Evolutionary conservation across 2,797 vertebrate genomes (phyloP).

Genomic region (Limosa lapponica): DNA sequence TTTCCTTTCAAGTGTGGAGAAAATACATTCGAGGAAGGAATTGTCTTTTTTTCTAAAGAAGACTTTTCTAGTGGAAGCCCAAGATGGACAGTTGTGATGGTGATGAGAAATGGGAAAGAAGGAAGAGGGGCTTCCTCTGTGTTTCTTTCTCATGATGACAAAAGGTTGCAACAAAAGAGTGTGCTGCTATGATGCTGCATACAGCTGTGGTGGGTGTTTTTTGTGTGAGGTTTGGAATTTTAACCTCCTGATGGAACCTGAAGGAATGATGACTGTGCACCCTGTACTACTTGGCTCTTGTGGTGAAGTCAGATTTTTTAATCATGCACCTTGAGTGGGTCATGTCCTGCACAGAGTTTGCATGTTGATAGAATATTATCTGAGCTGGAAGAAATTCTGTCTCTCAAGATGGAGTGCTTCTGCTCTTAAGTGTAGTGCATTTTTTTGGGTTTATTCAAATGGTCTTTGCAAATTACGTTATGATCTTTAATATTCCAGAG

Average conservation of each 20-base stretch:
- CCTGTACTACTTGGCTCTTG: constrained; percentile 30
- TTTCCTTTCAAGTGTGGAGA: neutral
- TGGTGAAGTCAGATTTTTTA: constrained; percentile 48
- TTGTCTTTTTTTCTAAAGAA: neutral
- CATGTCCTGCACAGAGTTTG: constrained; percentile 9
- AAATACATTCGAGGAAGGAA: neutral
- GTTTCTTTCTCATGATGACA: neutral
- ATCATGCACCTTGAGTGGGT: neutral
- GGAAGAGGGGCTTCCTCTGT: neutral
- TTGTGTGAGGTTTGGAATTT: constrained; percentile 4
- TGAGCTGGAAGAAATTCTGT: neutral
- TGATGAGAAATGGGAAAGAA: neutral
- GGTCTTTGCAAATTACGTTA: neutral
- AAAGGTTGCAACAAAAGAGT: neutral
- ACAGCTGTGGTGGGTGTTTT: constrained; percentile 41
- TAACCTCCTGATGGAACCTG: constrained; percentile 52
- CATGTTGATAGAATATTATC: neutral
- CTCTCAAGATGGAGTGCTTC: neutral
- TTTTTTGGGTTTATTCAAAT: neutral
- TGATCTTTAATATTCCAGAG: neutral
- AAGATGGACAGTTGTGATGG: neutral
- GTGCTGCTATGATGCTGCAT: neutral
- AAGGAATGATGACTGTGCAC: neutral
- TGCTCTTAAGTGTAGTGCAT: neutral
- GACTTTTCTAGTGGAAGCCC: neutral